Percentiles rank a stretch among this genome's conserved stretches.
Evolutionary conservation across 2,113 vertebrate genomes (phyloP).

Genomic region (Macroglossus sobrinus): DNA sequence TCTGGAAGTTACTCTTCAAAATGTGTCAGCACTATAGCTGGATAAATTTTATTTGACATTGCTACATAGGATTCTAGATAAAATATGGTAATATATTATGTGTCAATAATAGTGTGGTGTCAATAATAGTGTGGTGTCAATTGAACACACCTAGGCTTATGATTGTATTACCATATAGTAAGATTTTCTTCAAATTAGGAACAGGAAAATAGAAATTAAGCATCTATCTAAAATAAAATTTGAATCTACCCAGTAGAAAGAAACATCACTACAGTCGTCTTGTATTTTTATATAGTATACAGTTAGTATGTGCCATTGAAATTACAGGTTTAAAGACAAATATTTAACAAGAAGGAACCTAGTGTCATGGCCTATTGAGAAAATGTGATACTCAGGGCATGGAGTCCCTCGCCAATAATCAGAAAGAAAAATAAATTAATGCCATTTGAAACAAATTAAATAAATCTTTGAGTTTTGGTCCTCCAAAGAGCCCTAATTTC

Average conservation of each 20-base stretch:
- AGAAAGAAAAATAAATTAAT: background rate
- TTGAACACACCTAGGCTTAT: background rate
- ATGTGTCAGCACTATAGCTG: background rate
- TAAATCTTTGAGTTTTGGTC: background rate
- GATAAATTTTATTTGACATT: background rate
- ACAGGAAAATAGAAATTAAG: background rate
- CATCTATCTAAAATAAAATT: too few species aligned
- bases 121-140: background rate
- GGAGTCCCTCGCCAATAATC: background rate
- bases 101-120: background rate
- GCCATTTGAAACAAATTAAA: background rate
- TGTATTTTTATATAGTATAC: background rate
- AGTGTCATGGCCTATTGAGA: background rate
- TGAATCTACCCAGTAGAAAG: background rate
- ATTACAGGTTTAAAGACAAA: background rate
- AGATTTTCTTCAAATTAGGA: background rate
- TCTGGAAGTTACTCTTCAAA: background rate
- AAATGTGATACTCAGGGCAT: background rate
- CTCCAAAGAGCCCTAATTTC: background rate
- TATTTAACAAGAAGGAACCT: background rate
- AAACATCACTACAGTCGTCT: background rate
- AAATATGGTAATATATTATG: background rate
- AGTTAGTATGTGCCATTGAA: background rate
- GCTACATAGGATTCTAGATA: background rate
- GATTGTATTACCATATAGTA: background rate